Base-by-base conservation (phyloP, 2,113 vertebrate genomes). In the Zingel zingel region DNA sequence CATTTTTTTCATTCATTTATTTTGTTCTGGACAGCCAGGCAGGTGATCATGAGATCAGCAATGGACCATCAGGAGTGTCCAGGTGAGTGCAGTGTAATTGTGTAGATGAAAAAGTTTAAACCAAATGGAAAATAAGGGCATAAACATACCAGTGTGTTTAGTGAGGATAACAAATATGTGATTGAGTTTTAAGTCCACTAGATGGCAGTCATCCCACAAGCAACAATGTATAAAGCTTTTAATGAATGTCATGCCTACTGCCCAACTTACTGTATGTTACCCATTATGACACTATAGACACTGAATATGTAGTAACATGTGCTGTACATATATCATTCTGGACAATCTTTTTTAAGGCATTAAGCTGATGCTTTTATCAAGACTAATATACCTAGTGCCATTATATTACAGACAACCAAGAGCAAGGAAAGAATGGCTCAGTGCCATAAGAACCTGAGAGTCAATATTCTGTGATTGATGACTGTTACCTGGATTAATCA, bases 41-140 rank as follows among this genome's bases (percentile, higher is more conserved):
- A 1, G 98, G 98, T 18, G 91, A 95, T 13, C 95, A 97, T 92
- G 97, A 97, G 66, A 97, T 99, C 92, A 99, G 98, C 90, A 69
- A 77, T 12, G 94, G 84, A 8, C 96, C 97, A 2, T 93, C 94
- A 18, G 98, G 97, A 11, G 54, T 97, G 50, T 99, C 98, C 77
- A 96, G 96, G 98, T 99, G 81, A 96, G 96, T 82, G 5, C 5
- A 53, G 11, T 53, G 14, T 65, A 0, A 45, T 3, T 30, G 1
- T n/a, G 15, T 25, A 16, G 3, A 50, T 21, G 8, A 21, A 58
- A 51, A 51, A 15, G 14, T 5, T 23, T 9, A 45, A 47, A 81
- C 9, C 14, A 39, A 77, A 77, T 54, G 9, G 18, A 59, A 80
- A 62, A 62, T 23, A 64, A 11, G 27, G 25, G 11, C 64, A 72